These are phyloP conservation scores for Macheiramphus alcinus DNA, from an alignment of 2,113 vertebrate genomes.

Conservation along the genomic window DNA sequence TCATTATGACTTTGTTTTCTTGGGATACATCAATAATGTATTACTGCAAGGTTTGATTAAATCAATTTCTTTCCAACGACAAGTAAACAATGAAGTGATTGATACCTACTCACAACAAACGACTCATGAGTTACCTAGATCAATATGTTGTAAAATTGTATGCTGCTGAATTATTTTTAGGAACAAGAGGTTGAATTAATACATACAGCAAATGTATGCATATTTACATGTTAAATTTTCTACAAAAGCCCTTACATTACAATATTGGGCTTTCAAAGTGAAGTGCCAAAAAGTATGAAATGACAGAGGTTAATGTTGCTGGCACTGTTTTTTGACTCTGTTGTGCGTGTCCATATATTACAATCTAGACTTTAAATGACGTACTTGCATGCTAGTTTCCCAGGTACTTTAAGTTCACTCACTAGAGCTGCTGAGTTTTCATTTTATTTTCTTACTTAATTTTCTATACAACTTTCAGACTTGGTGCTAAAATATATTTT, in stretches of 20 bases:
- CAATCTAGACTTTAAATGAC: not conserved
- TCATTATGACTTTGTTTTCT: conserved; percentile 60
- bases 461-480: not conserved
- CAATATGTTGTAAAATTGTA: conserved; percentile 56
- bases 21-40: conserved; percentile 64
- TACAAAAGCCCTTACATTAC: not conserved
- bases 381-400: not conserved
- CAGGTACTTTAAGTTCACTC: not conserved
- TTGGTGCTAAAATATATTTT: not conserved
- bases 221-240: not conserved
- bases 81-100: conserved; percentile 73
- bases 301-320: not conserved
- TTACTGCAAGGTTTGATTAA: conserved; percentile 65
- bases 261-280: not conserved
- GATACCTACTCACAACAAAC: conserved; percentile 59
- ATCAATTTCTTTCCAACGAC: conserved; percentile 67
- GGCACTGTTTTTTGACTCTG: not conserved
- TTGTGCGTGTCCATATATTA: not conserved
- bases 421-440: not conserved
- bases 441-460: not conserved
- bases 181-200: conserved; percentile 29
- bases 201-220: not conserved
- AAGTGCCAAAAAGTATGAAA: not conserved
- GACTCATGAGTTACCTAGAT: conserved; percentile 54
- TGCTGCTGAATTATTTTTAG: conserved; percentile 47